Base-by-base conservation (phyloP, 2,113 vertebrate genomes). In the Hassar affinis region DNA sequence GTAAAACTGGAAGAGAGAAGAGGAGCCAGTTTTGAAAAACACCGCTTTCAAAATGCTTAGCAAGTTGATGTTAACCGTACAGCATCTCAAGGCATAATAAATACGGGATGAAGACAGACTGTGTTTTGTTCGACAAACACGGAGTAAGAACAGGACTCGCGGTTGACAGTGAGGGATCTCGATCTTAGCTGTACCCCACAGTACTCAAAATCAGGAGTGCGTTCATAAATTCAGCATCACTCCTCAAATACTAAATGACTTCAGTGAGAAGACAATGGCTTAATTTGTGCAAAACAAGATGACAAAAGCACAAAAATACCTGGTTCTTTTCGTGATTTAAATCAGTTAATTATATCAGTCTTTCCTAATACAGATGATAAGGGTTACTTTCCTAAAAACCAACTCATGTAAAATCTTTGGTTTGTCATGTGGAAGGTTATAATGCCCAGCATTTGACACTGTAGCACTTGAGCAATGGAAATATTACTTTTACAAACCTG, bases 91-190 rank as follows among this genome's bases (percentile, higher is more conserved):
- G 71, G 64, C 35, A 38, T 79, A 62, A 82, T 79, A 82, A 84
- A 81, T 81, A 74, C 52, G 22, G 74, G 49, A 76, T 45, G 38
- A 72, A 79, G 71, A 86, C 81, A 82, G 35, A 88, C 56, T 88
- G 52, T 17, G 17, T 25, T 78, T 82, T 42, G 79, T 72, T n/a
- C 56, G 30, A 18, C 11, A 74, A 42, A 61, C 9, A 81, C 61
- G 1, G 35, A 84, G 17, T 4, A 54, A 2, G 20, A 52, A 14
- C 59, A 14, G n/a, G 7, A 81, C 52, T 18, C 17, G 18, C 38
- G 62, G 61, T 12, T 47, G 47, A 69, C 10, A 27, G 9, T 12
- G n/a, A 68, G 61, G 56, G 30, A n/a, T 68, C n/a, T 45, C 54
- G 49, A 52, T 30, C n/a, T 33, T 75, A 75, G 69, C 56, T 75